Evolutionary conservation across 2,797 vertebrate genomes (phyloP).

Genomic region (Aselliscus stoliczkanus): DNA sequence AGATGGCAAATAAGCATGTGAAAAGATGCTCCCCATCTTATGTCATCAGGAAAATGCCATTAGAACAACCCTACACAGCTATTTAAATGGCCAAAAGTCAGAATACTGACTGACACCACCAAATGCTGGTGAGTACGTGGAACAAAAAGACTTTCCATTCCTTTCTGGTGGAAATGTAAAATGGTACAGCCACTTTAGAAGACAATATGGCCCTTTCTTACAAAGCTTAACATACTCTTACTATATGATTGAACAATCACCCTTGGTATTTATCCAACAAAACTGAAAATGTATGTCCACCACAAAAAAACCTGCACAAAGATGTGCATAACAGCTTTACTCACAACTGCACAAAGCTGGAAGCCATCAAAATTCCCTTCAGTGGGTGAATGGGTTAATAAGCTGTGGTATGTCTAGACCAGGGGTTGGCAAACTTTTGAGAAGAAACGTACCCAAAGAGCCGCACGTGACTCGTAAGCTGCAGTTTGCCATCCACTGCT

Average conservation of each 20-base stretch:
- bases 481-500: too few relatives aligned
- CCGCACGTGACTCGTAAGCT: too few relatives aligned
- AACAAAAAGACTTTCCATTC: too few relatives aligned
- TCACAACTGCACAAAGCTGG: not conserved
- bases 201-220: not conserved
- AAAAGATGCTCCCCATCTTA: not conserved
- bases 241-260: not conserved
- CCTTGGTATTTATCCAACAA: not conserved
- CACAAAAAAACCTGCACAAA: not conserved
- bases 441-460: too few relatives aligned
- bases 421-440: too few relatives aligned
- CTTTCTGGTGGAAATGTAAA: not conserved
- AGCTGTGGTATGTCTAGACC: not conserved
- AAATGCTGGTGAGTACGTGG: not conserved
- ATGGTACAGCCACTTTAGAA: not conserved
- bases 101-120: not conserved
- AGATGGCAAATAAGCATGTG: not conserved
- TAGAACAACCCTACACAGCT: not conserved
- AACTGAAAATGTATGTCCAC: not conserved
- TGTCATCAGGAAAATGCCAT: not conserved
- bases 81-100: not conserved
- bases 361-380: not conserved
- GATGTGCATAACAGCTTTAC: not conserved
- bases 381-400: not conserved
- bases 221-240: not conserved